Evolutionary conservation across 2,113 vertebrate genomes (phyloP), one percentile per base, ranked within the genome.

Genomic region (Ammodytes marinus): DNA sequence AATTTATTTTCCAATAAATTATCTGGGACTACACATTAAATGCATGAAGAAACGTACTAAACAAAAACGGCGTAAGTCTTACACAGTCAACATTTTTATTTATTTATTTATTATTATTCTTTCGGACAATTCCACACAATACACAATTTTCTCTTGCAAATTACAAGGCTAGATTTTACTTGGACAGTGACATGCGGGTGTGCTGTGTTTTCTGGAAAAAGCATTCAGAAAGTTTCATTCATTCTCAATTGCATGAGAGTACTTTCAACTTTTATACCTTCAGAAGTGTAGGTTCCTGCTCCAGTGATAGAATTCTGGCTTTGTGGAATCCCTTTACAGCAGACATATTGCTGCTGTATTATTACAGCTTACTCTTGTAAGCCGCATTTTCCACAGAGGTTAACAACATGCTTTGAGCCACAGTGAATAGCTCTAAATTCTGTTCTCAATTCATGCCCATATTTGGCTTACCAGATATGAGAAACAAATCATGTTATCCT

Each of bases 321-420:
- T 88, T 88, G 69, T 74, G 55, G 86, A 90, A 91, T 87, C 81
- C 83, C 64, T 84, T 91, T 83, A 84, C 49, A 79, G 82, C 78
- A 76, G 43, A 69, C 68, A 79, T 69, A 80, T 83, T 89, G 83
- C 79, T 61, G 74, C 67, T 17, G 88, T 71, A 86, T 89, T 89
- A 91, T 93, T 87, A 66, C 80, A 81, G 85, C 82, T 91, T 90
- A 89, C 80, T 84, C 72, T 75, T 87, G 80, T 91, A 90, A 93
- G 82, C 78, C 65, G 54, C 80, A 86, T 90, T 91, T 77, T 89
- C 86, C 86, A 89, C 83, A 76, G 88, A 88, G 86, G 86, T 92
- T 88, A 88, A 88, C 86, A 86, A 86, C 86, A 68, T 39, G 67
- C 67, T 91, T 71, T 80, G 82, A 88, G 80, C 77, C 70, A 35